Evolutionary conservation across 1,140 invertebrate species (phyloP), one percentile per base, ranked within the genome.

Genomic region (Psilanteris sp.): DNA sequence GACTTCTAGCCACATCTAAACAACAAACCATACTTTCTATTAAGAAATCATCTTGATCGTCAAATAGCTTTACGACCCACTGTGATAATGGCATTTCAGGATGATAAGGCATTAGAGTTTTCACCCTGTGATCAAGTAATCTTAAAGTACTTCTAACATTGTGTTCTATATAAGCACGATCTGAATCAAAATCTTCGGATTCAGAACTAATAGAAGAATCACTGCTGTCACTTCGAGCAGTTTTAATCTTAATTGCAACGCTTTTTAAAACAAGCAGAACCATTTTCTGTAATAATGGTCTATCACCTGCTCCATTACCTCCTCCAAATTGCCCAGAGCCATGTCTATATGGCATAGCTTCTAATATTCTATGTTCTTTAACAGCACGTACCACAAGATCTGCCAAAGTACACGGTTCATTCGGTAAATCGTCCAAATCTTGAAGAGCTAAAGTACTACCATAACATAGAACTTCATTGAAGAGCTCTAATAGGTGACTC

Each of bases 1-100:
- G 91, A 37, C 94, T 95, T 29, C 94, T 92, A 2, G 93, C 94
- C 15, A 96, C 95, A 84, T 97, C 95, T 18, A 97, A 85, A 27
- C 94, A 95, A 85, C 95, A 97, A 0, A 97, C 93, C 94, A 97
- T 95, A n/a, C 94, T 93, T 89, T 97, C 96, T 14, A 97, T 94
- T 43, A 97, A 84, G 74, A 95, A 95, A 83, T 97, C 96, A 83
- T 97, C 96, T 85, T 97, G 95, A 87, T 97, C 95, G 72, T 93
- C 92, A 81, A 97, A 96, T 29, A 97, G 87, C 81, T 95, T 94
- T 31, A 97, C 94, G 43, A 96, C 90, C 90, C 96, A 96, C 85
- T 96, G 95, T 4, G 94, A 94, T 43, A 96, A 91, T 14, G 94
- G 93, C 72, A 94, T 94, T 83, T 96, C 94, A 2, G 95, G 95